phyloP scores from a whole-genome alignment of 30 jellyfish, hydroid and myxozoan genomes.

The Pseudorhiza aurosa region DNA sequence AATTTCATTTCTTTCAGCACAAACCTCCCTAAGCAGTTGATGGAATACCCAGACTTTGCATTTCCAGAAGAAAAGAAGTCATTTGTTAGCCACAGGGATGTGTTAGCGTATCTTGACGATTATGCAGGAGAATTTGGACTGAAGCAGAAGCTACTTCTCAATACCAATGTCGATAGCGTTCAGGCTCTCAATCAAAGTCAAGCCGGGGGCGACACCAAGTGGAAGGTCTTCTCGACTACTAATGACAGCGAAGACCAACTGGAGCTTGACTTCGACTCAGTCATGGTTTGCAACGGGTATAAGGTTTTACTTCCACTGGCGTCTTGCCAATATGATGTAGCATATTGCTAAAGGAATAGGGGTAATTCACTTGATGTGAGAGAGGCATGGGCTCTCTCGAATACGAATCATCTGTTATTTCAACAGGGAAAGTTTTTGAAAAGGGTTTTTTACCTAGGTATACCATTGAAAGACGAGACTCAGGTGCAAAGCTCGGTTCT shows the following conservation, averaged over 20 bases:
- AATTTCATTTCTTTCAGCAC: conserved; percentile 65
- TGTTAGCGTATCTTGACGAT: conserved; percentile 46
- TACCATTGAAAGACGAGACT: no score
- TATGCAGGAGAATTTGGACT: conserved; percentile 42
- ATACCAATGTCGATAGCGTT: conserved; percentile 40
- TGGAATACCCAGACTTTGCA: conserved; percentile 82
- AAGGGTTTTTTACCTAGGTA: no score
- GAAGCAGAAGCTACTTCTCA: conserved; percentile 11
- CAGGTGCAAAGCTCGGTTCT: no score
- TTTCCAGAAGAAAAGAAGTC: conserved; percentile 57
- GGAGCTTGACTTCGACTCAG: conserved; percentile 59
- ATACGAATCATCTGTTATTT: no score
- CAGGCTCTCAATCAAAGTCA: conserved; percentile 13
- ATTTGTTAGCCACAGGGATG: conserved; percentile 55
- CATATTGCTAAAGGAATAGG: no score
- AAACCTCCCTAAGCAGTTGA: conserved; percentile 78
- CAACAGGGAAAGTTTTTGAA: no score
- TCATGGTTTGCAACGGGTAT: conserved; percentile 88
- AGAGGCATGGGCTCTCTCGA: no score
- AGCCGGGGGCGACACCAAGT: background rate
- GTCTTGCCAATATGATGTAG: no score
- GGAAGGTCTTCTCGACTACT: conserved; percentile 27
- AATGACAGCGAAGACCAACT: background rate
- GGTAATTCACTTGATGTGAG: no score
- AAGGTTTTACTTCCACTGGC: background rate